Evolutionary conservation across 2,797 vertebrate genomes (phyloP).

Genomic region (Leuciscus waleckii): DNA sequence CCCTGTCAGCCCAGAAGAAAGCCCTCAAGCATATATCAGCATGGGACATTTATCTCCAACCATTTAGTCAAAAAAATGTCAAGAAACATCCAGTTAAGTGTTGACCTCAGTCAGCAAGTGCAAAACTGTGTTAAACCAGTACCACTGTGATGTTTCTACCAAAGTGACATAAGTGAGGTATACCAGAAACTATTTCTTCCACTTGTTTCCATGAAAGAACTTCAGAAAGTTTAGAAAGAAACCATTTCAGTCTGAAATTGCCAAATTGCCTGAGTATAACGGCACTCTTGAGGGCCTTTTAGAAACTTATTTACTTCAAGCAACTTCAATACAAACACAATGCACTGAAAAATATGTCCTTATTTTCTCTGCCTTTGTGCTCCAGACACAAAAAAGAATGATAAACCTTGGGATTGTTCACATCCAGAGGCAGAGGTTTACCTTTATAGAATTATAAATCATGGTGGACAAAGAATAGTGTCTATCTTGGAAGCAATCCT

Average conservation of each 20-base stretch:
- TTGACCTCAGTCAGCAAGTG: slow-evolving; percentile 1
- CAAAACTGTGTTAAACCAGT: slow-evolving; percentile 21
- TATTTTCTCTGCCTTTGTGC: slow-evolving; percentile 43
- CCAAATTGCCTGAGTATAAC: slow-evolving; percentile 2
- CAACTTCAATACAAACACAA: slow-evolving; percentile 46
- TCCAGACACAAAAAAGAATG: slow-evolving; percentile 19
- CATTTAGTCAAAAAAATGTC: slow-evolving; percentile 32
- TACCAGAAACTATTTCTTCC: not conserved
- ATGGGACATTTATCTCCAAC: slow-evolving; percentile 2
- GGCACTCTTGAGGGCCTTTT: slow-evolving; percentile 39
- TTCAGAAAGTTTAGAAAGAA: slow-evolving; percentile 31
- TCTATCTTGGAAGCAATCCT: not conserved
- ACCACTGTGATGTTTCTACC: not conserved
- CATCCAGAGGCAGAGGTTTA: slow-evolving; percentile 3
- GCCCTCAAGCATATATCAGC: not conserved
- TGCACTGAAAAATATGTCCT: slow-evolving; percentile 36
- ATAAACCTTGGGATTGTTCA: slow-evolving; percentile 8
- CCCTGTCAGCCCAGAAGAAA: not conserved
- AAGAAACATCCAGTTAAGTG: slow-evolving; percentile 7
- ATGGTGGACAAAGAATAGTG: slow-evolving; percentile 9
- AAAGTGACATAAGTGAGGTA: slow-evolving; percentile 26
- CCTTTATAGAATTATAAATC: slow-evolving; percentile 48
- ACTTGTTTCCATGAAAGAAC: slow-evolving; percentile 22
- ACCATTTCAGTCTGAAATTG: slow-evolving; percentile 27
- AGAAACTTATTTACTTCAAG: slow-evolving; percentile 50